Evolutionary conservation across 2,888 invertebrate genomes (phyloP), one percentile per base, ranked within the genome.

Genomic region (Diachrysia chrysitis): DNA sequence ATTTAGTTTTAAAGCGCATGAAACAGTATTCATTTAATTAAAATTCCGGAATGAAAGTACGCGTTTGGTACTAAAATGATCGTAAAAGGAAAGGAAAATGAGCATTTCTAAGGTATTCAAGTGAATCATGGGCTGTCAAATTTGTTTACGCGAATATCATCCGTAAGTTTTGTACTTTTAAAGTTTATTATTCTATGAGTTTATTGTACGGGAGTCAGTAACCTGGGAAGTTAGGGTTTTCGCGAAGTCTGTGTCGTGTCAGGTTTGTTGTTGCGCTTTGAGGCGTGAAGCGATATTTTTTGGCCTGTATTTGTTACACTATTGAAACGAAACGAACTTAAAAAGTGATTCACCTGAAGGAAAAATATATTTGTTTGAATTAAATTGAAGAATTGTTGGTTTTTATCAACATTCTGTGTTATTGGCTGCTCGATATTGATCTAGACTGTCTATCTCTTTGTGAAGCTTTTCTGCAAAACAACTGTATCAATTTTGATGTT

Each of bases 151-250:
- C 68, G 37, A 76, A 71, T 73, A 72, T 54, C 57, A 21, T 21
- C 58, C 55, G 35, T 76, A 59, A 58, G 55, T 37, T 37, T 51
- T 64, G 21, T 3, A 0, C 1, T 0, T 0, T 56, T 69, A 67
- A 54, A 66, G 77, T 79, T 58, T 66, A 71, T 58, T 58, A 57
- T 73, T 2, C 21, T 53, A n/a, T 12, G 17, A 60, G 56, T 70
- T 64, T 70, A 67, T 69, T 59, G 32, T 53, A n/a, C 54, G 53
- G 63, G 25, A 69, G 81, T 73, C 71, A 75, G n/a, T 73, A 65
- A 71, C 77, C 80, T 66, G 61, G 42, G 53, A 35, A 66, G 74
- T 79, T 74, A 79, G 75, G 69, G 66, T 68, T 72, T 71, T 66
- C 59, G 56, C 21, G 61, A 70, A 73, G 77, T 73, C 74, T 79